These are phyloP conservation scores for Siderastrea siderea DNA, from an alignment of 92 coral and sea anemone genomes.

Conservation along the genomic window DNA sequence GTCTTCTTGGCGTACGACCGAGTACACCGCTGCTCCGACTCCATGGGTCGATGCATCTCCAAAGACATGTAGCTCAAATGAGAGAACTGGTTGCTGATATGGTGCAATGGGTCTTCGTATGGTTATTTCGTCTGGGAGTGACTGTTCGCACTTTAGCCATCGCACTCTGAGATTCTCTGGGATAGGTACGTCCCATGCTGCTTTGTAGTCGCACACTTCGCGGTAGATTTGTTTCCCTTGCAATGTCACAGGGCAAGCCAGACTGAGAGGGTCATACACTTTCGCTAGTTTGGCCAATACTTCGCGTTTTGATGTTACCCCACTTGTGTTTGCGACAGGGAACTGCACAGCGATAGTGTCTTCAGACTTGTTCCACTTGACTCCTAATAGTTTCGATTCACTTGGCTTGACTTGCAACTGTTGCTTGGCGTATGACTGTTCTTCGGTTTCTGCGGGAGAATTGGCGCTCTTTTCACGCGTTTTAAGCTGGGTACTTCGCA, in stretches of 20 bases:
- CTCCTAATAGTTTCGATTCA: too few relatives aligned
- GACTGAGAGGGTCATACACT: constrained; percentile 23
- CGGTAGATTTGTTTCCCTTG: constrained; percentile 61
- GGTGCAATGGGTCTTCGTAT: constrained; percentile 16
- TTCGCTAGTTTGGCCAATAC: constrained; percentile 37
- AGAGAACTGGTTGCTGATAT: constrained; percentile 40
- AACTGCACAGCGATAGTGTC: too few relatives aligned
- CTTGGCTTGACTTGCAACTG: too few relatives aligned
- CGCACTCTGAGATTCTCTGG: constrained; percentile 11
- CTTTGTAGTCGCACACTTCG: constrained; percentile 50
- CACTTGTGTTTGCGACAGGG: constrained; percentile 26
- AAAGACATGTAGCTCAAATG: constrained; percentile 43
- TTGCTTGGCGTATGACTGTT: too few relatives aligned
- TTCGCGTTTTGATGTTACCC: constrained; percentile 15
- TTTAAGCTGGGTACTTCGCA: too few relatives aligned
- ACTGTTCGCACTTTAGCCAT: constrained; percentile 38
- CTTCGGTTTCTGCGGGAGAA: too few relatives aligned
- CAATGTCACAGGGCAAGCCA: constrained; percentile 8
- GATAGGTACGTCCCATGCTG: constrained; percentile 60
- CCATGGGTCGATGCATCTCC: constrained; percentile 46
- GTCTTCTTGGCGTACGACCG: constrained; percentile 35
- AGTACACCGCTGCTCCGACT: constrained; percentile 45
- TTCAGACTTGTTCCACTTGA: too few relatives aligned
- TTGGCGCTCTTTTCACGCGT: too few relatives aligned
- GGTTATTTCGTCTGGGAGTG: constrained; percentile 21